Percentiles rank a stretch among this genome's conserved stretches.
phyloP scores from a whole-genome alignment of 2,797 vertebrate genomes.

The Chiroxiphia lanceolata region DNA sequence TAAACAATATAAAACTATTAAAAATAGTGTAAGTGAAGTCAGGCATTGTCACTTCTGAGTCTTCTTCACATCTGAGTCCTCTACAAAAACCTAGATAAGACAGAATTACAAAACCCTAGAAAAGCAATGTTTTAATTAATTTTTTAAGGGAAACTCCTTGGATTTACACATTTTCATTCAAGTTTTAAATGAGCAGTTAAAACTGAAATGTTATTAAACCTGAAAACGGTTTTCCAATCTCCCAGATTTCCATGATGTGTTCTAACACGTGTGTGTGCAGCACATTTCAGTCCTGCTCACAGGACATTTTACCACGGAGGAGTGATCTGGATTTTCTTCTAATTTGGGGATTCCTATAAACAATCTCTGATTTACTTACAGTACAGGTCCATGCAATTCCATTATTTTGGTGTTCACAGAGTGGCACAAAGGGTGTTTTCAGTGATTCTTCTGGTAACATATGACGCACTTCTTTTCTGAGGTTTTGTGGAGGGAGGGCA shows the following conservation, averaged over 20 bases:
- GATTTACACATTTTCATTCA: not conserved
- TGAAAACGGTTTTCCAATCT: not conserved
- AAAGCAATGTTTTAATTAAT: not conserved
- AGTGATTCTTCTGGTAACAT: too few relatives aligned
- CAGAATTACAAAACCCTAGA: not conserved
- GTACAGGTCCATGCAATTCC: too few relatives aligned
- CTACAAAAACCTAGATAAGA: not conserved
- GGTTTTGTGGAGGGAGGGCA: too few relatives aligned
- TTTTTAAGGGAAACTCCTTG: not conserved
- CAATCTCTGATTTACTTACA: too few relatives aligned
- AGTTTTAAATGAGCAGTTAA: not conserved
- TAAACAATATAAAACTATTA: not conserved
- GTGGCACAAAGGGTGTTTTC: too few relatives aligned
- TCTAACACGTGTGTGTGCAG: too few relatives aligned
- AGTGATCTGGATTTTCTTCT: too few relatives aligned
- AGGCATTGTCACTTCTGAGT: not conserved
- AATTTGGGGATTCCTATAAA: too few relatives aligned
- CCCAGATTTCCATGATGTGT: not conserved
- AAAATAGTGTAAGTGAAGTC: not conserved
- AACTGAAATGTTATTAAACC: not conserved
- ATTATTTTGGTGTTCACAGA: too few relatives aligned
- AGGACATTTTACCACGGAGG: not conserved
- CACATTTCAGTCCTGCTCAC: not conserved
- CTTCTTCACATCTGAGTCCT: not conserved
- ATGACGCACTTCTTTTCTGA: too few relatives aligned